phyloP scores from a whole-genome alignment of 1,140 invertebrate species.

The Sarcophaga peregrina region DNA sequence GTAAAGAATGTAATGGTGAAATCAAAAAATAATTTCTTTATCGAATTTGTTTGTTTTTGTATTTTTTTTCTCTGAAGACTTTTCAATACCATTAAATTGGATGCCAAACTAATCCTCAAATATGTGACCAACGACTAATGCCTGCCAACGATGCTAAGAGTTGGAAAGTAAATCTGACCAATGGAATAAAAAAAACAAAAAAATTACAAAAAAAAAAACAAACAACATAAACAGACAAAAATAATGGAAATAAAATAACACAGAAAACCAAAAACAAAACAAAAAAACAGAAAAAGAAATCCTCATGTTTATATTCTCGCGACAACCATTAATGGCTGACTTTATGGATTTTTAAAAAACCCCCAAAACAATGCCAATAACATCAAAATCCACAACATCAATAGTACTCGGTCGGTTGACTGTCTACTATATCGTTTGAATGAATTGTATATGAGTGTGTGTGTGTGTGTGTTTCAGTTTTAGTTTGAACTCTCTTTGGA shows the following conservation, averaged over 20 bases:
- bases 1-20: background rate
- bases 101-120: conserved; percentile 20
- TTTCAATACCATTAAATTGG: conserved; percentile 35
- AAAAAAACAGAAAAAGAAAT: background rate
- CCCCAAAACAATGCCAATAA: background rate
- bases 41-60: background rate
- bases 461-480: too few relatives aligned
- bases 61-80: background rate
- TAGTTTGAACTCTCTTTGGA: background rate
- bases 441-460: too few relatives aligned
- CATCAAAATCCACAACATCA: conserved; percentile 8
- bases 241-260: background rate
- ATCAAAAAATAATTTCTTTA: background rate
- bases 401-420: background rate
- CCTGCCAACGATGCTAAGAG: background rate
- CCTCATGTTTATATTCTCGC: conserved; percentile 13
- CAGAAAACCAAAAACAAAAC: background rate
- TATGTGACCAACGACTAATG: conserved; percentile 29
- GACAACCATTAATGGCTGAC: conserved; percentile 40
- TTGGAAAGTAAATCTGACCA: background rate
- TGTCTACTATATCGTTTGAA: background rate
- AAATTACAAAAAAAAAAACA: too few relatives aligned
- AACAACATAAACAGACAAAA: background rate
- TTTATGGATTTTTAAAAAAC: conserved; percentile 39
- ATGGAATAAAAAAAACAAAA: background rate